Evolutionary conservation across 2,113 vertebrate species (phyloP).

Genomic region (Columba janthina): DNA sequence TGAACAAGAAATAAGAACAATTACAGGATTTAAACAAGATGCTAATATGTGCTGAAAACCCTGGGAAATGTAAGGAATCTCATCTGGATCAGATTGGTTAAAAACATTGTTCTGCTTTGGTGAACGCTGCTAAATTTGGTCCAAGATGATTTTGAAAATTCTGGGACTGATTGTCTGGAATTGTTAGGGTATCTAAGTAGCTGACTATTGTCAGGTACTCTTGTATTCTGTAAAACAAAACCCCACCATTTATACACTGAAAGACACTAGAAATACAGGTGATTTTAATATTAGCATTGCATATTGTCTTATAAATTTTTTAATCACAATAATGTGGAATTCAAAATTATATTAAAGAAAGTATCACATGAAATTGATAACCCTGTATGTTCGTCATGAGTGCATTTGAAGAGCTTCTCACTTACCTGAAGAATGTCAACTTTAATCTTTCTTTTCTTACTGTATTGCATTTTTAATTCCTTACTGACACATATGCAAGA

Average conservation of each 20-base stretch:
- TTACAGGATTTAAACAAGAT: not conserved
- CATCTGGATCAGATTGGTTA: not conserved
- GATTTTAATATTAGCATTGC: not conserved
- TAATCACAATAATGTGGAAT: not conserved
- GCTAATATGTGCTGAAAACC: not conserved
- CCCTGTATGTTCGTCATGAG: not conserved
- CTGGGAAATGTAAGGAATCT: not conserved
- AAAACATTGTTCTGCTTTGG: not conserved
- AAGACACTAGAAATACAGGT: not conserved
- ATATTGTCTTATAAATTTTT: not conserved
- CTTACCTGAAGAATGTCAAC: not conserved
- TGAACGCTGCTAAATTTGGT: not conserved
- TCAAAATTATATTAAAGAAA: not conserved
- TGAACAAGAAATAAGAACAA: not conserved
- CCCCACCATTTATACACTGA: fast-evolving
- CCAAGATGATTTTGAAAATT: not conserved
- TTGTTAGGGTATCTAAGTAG: not conserved
- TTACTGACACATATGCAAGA: not conserved
- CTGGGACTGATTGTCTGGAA: not conserved
- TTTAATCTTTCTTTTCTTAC: not conserved
- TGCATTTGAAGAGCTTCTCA: not conserved
- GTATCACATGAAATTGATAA: fast-evolving
- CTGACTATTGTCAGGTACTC: not conserved
- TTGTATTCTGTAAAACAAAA: not conserved
- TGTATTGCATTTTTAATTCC: not conserved